Conservation (phyloP, 2,797 vertebrate genomes). For the Tragelaphus eurycerus region DNA sequence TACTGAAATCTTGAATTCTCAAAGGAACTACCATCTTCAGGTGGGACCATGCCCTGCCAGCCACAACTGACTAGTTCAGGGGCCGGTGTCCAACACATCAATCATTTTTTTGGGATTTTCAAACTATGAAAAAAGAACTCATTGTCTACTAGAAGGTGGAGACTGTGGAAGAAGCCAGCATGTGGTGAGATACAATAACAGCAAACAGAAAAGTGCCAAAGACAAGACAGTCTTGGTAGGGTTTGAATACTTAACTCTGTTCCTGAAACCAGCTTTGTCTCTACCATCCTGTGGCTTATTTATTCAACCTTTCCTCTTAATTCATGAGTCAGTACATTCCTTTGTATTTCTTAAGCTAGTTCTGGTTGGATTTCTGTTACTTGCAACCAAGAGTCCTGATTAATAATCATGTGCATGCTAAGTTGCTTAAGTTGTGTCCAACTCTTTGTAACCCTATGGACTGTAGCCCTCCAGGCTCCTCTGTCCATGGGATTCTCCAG, state of each 20-base stretch:
- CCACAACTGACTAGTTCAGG: not conserved
- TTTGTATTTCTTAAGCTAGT: constrained; percentile 12
- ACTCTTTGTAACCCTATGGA: not conserved
- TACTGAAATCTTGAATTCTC: not conserved
- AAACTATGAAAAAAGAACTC: not conserved
- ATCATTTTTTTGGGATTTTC: not conserved
- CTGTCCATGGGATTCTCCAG: not conserved
- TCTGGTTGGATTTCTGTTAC: not conserved
- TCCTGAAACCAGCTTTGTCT: not conserved
- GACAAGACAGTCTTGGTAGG: not conserved
- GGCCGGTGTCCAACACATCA: not conserved
- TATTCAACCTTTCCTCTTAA: not conserved
- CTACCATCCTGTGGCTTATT: not conserved
- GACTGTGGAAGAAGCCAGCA: not conserved
- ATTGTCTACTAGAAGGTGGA: not conserved
- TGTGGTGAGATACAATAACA: not conserved
- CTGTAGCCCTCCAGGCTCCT: not conserved
- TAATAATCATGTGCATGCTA: not conserved
- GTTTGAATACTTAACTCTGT: not conserved
- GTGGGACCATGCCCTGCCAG: not conserved
- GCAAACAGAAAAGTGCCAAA: not conserved
- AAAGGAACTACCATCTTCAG: not conserved
- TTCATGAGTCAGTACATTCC: not conserved
- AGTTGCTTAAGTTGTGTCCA: no score
- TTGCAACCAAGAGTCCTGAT: not conserved